Conservation (phyloP, 2,888 invertebrate genomes). For the Brassicogethes aeneus region DNA sequence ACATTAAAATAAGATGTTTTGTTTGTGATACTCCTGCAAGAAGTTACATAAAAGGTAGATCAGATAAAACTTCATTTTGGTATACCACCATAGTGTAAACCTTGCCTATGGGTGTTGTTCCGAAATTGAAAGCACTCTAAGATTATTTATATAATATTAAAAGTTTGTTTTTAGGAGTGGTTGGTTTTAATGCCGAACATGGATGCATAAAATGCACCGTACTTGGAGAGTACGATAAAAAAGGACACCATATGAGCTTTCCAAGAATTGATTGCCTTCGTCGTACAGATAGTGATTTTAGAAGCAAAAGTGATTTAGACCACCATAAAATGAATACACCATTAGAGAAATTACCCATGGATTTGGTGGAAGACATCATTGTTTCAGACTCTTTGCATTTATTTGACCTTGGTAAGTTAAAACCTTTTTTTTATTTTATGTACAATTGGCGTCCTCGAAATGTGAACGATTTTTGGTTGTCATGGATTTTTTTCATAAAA, state of each 20-base stretch:
- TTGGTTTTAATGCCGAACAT: conserved; percentile 15
- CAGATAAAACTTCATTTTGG: too few relatives aligned
- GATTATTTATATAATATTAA: too few relatives aligned
- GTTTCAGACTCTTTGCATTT: conserved; percentile 21
- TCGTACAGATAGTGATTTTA: conserved; percentile 15
- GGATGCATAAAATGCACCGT: conserved; percentile 16
- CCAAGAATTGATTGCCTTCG: conserved; percentile 11
- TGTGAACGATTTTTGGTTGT: too few relatives aligned
- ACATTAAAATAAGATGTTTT: too few relatives aligned
- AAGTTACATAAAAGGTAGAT: too few relatives aligned
- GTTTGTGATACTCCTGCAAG: too few relatives aligned
- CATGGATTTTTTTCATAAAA: too few relatives aligned
- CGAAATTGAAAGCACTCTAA: too few relatives aligned
- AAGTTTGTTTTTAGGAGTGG: conserved; percentile 13
- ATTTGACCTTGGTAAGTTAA: conserved; percentile 19
- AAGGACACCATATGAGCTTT: conserved; percentile 16
- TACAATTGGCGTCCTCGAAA: too few relatives aligned
- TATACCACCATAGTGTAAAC: too few relatives aligned
- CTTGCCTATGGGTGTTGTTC: too few relatives aligned
- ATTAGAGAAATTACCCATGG: conserved; percentile 17
- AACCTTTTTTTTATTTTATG: too few relatives aligned
- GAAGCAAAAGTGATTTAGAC: conserved; percentile 14
- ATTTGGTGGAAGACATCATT: conserved; percentile 20
- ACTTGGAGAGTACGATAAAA: conserved; percentile 15
- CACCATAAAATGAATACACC: conserved; percentile 19